These are phyloP conservation scores for Mimachlamys varia DNA, from an alignment of 2,888 invertebrate genomes.

Conservation along the genomic window DNA sequence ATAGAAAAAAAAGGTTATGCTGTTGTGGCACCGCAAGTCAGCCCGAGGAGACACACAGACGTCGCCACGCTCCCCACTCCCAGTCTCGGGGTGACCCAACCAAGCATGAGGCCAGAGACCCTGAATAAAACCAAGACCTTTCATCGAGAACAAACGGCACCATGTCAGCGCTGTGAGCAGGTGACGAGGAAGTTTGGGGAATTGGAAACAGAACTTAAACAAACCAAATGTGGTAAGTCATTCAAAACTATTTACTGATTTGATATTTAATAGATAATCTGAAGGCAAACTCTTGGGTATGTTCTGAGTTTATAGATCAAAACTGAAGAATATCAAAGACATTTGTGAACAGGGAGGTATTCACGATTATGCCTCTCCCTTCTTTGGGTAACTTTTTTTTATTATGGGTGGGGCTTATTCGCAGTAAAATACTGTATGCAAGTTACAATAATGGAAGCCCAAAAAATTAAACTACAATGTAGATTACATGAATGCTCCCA, in stretches of 20 bases:
- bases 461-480: too few species aligned
- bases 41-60: neutral
- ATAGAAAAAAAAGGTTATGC: neutral
- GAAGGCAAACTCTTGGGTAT: neutral
- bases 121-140: neutral
- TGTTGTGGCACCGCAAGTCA: neutral
- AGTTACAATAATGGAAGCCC: too few species aligned
- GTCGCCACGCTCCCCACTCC: neutral
- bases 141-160: neutral
- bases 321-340: too few species aligned
- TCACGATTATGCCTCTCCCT: too few species aligned
- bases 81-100: neutral
- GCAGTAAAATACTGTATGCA: too few species aligned
- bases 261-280: neutral
- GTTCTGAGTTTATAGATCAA: too few species aligned
- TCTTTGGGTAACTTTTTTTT: too few species aligned
- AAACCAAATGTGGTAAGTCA: neutral
- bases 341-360: too few species aligned
- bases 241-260: neutral
- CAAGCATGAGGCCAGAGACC: neutral
- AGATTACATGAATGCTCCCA: too few species aligned
- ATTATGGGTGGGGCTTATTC: too few species aligned
- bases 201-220: neutral
- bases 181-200: neutral
- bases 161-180: neutral